Percentiles rank a stretch among this genome's conserved stretches.
Evolutionary conservation across 2,888 invertebrate species (phyloP).

Genomic region (Phyllotreta cruciferae): DNA sequence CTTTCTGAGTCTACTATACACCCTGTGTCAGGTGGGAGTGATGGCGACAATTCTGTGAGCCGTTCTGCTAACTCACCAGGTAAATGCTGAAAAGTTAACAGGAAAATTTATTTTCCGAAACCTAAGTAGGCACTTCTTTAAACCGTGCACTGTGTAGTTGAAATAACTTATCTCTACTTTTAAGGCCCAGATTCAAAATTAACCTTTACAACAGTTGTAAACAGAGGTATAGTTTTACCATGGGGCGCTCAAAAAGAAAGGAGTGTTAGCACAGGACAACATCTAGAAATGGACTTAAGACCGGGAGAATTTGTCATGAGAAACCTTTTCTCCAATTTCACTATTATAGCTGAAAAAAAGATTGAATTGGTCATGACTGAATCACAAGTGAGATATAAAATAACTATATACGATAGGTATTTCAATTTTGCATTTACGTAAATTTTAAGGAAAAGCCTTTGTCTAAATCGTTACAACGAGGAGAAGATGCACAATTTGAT

Average conservation of each 20-base stretch:
- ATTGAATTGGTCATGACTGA: conserved; percentile 95
- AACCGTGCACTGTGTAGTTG: not conserved
- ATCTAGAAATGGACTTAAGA: conserved; percentile 71
- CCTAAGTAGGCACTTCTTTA: not conserved
- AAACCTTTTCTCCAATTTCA: conserved; percentile 94
- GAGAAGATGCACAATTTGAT: conserved; percentile 95
- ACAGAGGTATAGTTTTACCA: conserved; percentile 73
- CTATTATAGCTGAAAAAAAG: conserved; percentile 92
- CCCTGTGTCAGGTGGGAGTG: conserved; percentile 48
- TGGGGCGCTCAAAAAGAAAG: conserved; percentile 85
- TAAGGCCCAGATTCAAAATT: conserved; percentile 43
- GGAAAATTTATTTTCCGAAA: not conserved
- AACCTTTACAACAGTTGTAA: conserved; percentile 39
- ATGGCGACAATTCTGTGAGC: conserved; percentile 41
- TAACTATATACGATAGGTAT: not conserved
- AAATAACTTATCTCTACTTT: conserved; percentile 21
- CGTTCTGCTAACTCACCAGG: conserved; percentile 42
- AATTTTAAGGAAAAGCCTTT: conserved; percentile 83
- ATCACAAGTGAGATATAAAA: conserved; percentile 68
- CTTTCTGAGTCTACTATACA: conserved; percentile 55
- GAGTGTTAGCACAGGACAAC: conserved; percentile 54
- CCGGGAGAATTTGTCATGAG: conserved; percentile 98
- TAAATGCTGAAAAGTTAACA: conserved; percentile 23
- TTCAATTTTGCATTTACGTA: conserved; percentile 7
- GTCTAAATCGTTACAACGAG: conserved; percentile 92